Evolutionary conservation across 1,140 invertebrate species (phyloP).

Genomic region (Scylla paramamosain): DNA sequence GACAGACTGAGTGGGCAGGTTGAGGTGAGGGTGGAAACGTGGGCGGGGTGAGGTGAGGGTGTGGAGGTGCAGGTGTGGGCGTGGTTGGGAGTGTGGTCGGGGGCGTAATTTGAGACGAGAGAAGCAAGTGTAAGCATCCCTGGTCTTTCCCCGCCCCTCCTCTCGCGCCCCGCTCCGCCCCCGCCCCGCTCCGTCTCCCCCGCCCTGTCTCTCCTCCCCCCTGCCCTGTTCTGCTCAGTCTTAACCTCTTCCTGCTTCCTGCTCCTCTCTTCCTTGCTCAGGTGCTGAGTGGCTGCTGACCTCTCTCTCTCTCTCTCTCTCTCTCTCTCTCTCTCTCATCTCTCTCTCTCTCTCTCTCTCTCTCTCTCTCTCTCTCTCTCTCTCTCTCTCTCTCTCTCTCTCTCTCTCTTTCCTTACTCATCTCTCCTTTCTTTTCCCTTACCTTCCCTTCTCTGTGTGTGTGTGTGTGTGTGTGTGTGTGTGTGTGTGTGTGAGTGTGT

Average conservation of each 20-base stretch:
- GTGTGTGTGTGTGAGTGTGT: too few relatives aligned
- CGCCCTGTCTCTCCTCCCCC: too few relatives aligned
- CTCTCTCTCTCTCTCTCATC: neutral
- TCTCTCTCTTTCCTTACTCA: neutral
- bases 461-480: too few relatives aligned
- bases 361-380: neutral
- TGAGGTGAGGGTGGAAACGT: too few relatives aligned
- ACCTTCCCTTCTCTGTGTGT: neutral
- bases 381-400: neutral
- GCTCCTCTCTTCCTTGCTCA: neutral
- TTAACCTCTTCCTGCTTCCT: neutral
- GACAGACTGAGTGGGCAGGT: too few relatives aligned
- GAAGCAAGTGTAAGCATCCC: neutral
- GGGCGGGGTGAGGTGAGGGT: too few relatives aligned
- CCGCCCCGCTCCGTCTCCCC: too few relatives aligned
- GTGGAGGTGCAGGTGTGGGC: too few relatives aligned
- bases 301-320: neutral
- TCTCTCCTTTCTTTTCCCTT: neutral
- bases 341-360: neutral
- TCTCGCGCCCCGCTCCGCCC: neutral
- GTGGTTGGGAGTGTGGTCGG: too few relatives aligned
- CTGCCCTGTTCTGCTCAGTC: too few relatives aligned
- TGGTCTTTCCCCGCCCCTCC: neutral
- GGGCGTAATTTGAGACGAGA: too few relatives aligned
- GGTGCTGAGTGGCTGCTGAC: neutral